phyloP scores from a whole-genome alignment of 1,140 invertebrate genomes.

The Apis dorsata region DNA sequence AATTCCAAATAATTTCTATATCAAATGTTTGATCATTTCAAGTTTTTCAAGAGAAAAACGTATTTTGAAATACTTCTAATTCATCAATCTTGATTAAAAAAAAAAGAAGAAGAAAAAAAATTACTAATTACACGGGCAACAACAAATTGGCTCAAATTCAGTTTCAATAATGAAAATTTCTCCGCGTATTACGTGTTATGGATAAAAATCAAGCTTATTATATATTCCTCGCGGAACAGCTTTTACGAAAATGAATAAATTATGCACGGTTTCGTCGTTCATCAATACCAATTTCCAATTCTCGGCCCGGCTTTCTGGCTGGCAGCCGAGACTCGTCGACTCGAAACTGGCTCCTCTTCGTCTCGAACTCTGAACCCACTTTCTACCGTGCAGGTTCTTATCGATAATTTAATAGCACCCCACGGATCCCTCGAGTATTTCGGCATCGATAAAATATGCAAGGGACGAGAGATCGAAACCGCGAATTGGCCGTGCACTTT shows the following conservation, averaged over 20 bases:
- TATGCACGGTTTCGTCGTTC: slow-evolving; percentile 25
- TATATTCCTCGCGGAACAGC: neutral
- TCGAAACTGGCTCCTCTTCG: slow-evolving; percentile 1
- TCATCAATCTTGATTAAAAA: neutral
- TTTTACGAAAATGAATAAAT: slow-evolving; percentile 43
- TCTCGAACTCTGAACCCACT: neutral
- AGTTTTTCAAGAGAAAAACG: neutral
- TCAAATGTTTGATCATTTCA: neutral
- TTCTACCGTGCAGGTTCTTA: slow-evolving; percentile 20
- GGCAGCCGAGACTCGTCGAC: neutral
- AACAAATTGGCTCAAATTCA: too few relatives aligned
- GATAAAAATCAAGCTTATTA: neutral
- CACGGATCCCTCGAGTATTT: slow-evolving; percentile 25
- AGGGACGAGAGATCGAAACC: neutral
- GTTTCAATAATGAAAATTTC: too few relatives aligned
- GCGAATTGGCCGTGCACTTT: neutral
- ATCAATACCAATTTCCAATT: slow-evolving; percentile 44
- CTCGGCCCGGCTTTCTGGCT: neutral
- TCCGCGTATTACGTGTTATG: too few relatives aligned
- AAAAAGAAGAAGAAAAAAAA: neutral
- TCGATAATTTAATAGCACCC: slow-evolving; percentile 45
- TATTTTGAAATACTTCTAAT: neutral
- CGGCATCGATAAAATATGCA: slow-evolving; percentile 4
- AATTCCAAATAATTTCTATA: neutral
- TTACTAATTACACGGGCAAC: neutral